Base-by-base conservation (phyloP, 1,140 invertebrate genomes). In the Brachionus calyciflorus region DNA sequence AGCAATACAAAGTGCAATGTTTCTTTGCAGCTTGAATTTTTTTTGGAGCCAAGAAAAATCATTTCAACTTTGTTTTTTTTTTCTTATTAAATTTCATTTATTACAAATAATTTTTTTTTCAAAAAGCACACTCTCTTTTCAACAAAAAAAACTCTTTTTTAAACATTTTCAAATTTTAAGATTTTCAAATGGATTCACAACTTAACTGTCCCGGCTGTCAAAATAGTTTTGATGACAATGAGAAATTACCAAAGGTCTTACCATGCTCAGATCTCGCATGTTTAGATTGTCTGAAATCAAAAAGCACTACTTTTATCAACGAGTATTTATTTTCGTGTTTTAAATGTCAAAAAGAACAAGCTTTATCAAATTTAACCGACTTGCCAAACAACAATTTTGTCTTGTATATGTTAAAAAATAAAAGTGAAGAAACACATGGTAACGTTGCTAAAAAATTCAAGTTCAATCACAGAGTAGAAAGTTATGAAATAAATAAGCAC, bases 251-350 rank as follows among this genome's bases (percentile, higher is more conserved):
- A 26, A 65, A 65, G 26, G 21, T 65, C 4, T 28, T 65, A 5
- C 60, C 60, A 44, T 65, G 60, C 12, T 46, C 60, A 44, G 60
- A 65, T 41, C 1, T 65, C 21, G 40, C 30, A 26, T 65, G 60
- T 26, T 9, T 65, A 2, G 21, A 65, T 4, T 65, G 60, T 44
- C 12, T 65, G 4, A 24, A 12, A 24, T 21, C 28, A 44, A 65
- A 65, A 0, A 24, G 17, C 9, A 14, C 41, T 5, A 10, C 3
- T 1, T 65, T 14, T 65, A 10, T 44, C 2, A 26, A 9, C 24
- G 60, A 46, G 3, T 24, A 44, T 7, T 40, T 28, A 7, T 65
- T 24, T 14, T 21, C 28, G 9, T 65, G 60, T n/a, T 17, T 24
- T 0, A 24, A 9, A 21, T 65, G 60, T 1, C 12, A 10, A 1